Base-by-base conservation (phyloP, 2,797 vertebrate species). In the Cyclopterus lumpus region DNA sequence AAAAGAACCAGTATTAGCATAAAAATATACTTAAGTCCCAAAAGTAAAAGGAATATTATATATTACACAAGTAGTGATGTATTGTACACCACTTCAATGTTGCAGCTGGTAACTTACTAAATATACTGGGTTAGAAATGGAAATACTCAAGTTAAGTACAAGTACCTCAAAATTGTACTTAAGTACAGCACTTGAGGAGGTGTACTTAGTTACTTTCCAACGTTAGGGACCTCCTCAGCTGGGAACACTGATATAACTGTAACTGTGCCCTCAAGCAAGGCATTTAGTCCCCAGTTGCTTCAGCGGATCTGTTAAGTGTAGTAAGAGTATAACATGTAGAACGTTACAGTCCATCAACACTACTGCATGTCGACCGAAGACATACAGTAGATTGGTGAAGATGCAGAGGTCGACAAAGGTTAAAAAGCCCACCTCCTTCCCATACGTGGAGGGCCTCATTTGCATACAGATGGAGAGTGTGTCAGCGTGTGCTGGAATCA, bases 381-480 rank as follows among this genome's bases (percentile, higher is more conserved):
- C 38, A 15, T n/a, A 8, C 30, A 38, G 55, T 11, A 34, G 64
- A 44, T 65, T 8, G 76, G 20, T 48, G 34, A 5, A 16, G 66
- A 46, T 2, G 34, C 7, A 42, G 20, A 60, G 28, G 55, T 8
- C 3, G 6, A 54, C 1, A 20, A 24, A 66, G 68, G 63, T 57
- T 54, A 44, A 72, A 66, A 69, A 62, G 9, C 62, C 55, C 38
- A 40, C 18, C 62, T 65, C 57, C 49, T 64, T 53, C 26, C 61
- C 40, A 34, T 20, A 22, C 5, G 63, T 6, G 8, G n/a, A 22
- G 18, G 69, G 65, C 57, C 80, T 87, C 26, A 94, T 95, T 93
- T 89, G 82, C 94, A 95, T 95, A 95, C 94, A 95, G 93, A 86
- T 94, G 93, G 92, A 83, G 74, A 92, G 88, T 91, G 80, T 53